Conservation (phyloP, 2,797 vertebrate species). For the Acanthopagrus latus region DNA sequence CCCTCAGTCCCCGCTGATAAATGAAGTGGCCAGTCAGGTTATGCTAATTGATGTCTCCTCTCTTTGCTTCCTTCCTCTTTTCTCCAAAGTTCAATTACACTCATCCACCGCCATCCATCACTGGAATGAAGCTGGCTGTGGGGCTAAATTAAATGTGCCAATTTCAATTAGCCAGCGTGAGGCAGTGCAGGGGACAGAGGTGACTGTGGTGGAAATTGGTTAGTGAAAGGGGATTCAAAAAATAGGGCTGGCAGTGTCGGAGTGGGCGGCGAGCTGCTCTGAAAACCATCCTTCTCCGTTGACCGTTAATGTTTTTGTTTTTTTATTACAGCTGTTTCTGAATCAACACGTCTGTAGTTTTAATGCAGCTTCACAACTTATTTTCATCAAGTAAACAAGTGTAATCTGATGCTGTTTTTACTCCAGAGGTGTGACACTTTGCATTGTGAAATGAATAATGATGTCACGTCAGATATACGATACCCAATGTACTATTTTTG, state of each 20-base stretch:
- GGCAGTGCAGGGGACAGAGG: conserved; percentile 65
- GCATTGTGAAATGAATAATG: background rate
- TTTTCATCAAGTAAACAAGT: background rate
- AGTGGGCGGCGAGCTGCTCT: background rate
- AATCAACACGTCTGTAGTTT: background rate
- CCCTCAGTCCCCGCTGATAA: conserved; percentile 75
- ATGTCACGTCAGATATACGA: background rate
- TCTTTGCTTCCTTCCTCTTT: conserved; percentile 79
- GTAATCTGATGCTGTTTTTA: background rate
- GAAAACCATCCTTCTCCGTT: background rate
- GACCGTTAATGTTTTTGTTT: background rate
- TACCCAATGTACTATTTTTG: no score
- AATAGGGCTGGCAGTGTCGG: conserved; percentile 17
- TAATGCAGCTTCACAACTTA: background rate
- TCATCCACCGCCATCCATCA: conserved; percentile 87
- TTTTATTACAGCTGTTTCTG: background rate
- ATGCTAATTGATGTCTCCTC: conserved; percentile 85
- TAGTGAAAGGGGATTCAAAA: conserved; percentile 55
- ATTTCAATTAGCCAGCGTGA: conserved; percentile 84
- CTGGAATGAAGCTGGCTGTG: conserved; percentile 81
- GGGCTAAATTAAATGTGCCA: conserved; percentile 87
- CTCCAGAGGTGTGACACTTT: background rate
- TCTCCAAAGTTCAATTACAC: conserved; percentile 87
- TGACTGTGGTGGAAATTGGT: conserved; percentile 76
- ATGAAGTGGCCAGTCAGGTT: conserved; percentile 81